phyloP scores from a whole-genome alignment of 2,888 invertebrate species.

The Parnassius orleans region DNA sequence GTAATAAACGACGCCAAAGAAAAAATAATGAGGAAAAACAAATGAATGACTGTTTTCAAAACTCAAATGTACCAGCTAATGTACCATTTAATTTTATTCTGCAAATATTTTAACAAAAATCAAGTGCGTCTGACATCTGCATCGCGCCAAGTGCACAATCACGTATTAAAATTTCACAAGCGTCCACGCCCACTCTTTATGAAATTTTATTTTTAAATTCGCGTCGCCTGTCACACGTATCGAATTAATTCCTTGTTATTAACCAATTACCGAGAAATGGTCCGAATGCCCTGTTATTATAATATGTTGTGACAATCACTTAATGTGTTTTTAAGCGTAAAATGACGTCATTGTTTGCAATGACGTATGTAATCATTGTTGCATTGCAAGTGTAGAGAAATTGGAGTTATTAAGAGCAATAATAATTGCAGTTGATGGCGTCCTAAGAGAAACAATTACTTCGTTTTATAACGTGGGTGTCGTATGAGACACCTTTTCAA shows the following conservation, averaged over 20 bases:
- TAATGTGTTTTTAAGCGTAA: constrained; percentile 7
- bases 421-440: too few relatives aligned
- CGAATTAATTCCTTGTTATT: constrained; percentile 24
- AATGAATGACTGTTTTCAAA: too few relatives aligned
- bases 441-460: too few relatives aligned
- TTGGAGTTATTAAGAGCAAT: too few relatives aligned
- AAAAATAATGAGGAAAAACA: too few relatives aligned
- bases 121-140: neutral
- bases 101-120: neutral
- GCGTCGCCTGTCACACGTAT: constrained; percentile 9
- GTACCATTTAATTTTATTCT: too few relatives aligned
- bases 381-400: neutral
- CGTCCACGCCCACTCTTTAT: constrained; percentile 9
- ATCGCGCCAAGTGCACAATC: constrained; percentile 8
- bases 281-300: constrained; percentile 18
- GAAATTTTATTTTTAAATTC: constrained; percentile 20
- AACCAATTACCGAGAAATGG: constrained; percentile 24
- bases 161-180: constrained; percentile 17
- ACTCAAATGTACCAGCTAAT: too few relatives aligned
- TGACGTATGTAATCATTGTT: constrained; percentile 4
- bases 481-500: too few relatives aligned
- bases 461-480: too few relatives aligned
- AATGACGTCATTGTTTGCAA: neutral
- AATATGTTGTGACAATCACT: constrained; percentile 16
- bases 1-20: too few relatives aligned